phyloP scores from a whole-genome alignment of 1,140 invertebrate species.

The Pteromalus puparum region DNA sequence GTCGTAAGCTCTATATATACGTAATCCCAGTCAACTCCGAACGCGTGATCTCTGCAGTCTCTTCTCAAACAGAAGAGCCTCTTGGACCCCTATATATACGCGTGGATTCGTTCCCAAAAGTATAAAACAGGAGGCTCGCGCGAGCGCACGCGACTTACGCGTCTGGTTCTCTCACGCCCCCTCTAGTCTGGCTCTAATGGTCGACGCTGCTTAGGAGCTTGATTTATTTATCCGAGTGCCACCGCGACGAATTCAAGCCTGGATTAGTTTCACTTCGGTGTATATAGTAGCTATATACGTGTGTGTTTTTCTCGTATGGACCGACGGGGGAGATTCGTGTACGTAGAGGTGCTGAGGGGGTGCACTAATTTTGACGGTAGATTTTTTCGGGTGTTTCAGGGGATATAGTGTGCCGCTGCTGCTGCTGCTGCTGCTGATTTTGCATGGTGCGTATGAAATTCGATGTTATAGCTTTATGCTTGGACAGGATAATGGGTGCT shows the following conservation, averaged over 20 bases:
- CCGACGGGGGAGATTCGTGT: not conserved
- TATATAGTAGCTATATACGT: slow-evolving; percentile 49
- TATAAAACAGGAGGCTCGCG: not conserved
- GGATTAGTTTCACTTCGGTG: slow-evolving; percentile 62
- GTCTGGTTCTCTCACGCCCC: slow-evolving; percentile 17
- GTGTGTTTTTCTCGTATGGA: not conserved
- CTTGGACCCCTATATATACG: not conserved
- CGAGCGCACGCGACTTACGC: slow-evolving; percentile 18
- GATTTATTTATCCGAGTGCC: slow-evolving; percentile 69
- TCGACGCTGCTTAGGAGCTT: slow-evolving; percentile 63
- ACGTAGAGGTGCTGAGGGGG: not conserved
- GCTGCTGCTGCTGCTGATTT: slow-evolving; percentile 10
- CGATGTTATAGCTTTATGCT: not conserved
- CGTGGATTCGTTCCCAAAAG: not conserved
- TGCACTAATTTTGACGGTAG: not conserved
- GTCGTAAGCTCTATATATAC: slow-evolving; percentile 36
- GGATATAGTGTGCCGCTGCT: not conserved
- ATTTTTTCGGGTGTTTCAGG: not conserved
- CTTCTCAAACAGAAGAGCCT: not conserved
- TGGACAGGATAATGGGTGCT: not conserved
- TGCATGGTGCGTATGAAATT: slow-evolving; percentile 13
- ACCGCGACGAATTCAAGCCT: slow-evolving; percentile 66
- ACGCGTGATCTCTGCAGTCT: slow-evolving; percentile 15
- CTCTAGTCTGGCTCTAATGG: slow-evolving; percentile 62
- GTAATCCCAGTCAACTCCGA: slow-evolving; percentile 20